Evolutionary conservation across 2,888 invertebrate species (phyloP).

Genomic region (Biston betularia): DNA sequence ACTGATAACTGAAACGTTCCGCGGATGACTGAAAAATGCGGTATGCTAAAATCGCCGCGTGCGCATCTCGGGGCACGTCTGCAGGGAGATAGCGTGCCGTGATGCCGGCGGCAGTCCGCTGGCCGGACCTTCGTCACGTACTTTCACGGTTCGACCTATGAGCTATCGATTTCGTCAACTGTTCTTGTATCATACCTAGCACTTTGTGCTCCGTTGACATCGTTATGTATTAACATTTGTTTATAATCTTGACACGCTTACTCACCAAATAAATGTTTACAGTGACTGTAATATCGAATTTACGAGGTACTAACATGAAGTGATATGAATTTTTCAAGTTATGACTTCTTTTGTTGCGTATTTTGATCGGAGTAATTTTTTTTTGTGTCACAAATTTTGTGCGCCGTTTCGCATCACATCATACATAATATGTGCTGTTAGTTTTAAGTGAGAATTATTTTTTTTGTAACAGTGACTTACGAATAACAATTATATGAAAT

Average conservation of each 20-base stretch:
- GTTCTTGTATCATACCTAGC: constrained; percentile 1
- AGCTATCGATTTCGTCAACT: constrained; percentile 25
- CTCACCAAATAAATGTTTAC: constrained; percentile 2
- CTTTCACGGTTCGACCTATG: constrained; percentile 45
- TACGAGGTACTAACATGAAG: neutral
- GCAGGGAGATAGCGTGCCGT: constrained; percentile 17
- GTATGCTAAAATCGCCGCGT: constrained; percentile 28
- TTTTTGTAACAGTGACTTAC: no score
- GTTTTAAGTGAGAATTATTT: no score
- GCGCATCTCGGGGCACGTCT: constrained; percentile 40
- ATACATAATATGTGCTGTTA: no score
- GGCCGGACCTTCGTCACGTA: constrained; percentile 53
- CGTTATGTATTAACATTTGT: constrained; percentile 5
- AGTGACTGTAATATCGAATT: neutral
- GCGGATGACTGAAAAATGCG: constrained; percentile 29
- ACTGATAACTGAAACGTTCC: constrained; percentile 30
- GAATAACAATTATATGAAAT: no score
- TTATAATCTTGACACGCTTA: constrained; percentile 14
- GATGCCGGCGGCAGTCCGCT: constrained; percentile 12
- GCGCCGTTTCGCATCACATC: no score
- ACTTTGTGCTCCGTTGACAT: constrained; percentile 1
- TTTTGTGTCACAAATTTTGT: no score
- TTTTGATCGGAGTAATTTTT: no score
- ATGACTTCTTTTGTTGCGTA: no score
- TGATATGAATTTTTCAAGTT: neutral